phyloP scores from a whole-genome alignment of 2,113 vertebrate genomes.

The Ranitomeya variabilis region DNA sequence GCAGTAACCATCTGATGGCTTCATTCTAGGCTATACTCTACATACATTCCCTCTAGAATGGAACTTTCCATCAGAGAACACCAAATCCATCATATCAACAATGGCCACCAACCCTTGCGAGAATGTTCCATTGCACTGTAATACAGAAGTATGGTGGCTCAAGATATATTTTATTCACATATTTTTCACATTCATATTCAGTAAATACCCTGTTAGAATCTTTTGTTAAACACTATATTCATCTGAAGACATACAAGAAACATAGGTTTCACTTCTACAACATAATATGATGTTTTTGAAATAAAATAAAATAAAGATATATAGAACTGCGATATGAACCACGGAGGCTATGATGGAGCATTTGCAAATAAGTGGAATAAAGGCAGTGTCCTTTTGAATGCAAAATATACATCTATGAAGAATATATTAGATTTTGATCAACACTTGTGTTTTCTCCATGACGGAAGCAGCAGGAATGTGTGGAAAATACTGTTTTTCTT shows the following conservation, averaged over 20 bases:
- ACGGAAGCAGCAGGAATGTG: constrained; percentile 22
- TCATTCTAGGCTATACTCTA: background rate
- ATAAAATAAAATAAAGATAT: constrained; percentile 16
- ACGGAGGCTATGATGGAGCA: background rate
- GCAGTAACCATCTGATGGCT: constrained; percentile 6
- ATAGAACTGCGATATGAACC: background rate
- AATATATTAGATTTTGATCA: background rate
- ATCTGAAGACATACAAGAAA: background rate
- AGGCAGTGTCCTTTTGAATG: constrained; percentile 1
- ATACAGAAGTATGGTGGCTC: background rate
- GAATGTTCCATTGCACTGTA: constrained; percentile 10
- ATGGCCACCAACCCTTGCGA: background rate
- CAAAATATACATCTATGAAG: background rate
- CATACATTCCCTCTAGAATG: background rate
- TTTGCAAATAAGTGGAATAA: background rate
- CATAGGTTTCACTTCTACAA: constrained; percentile 6
- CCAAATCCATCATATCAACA: background rate
- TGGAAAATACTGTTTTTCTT: constrained; percentile 23
- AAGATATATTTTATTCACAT: constrained; percentile 18
- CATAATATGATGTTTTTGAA: background rate
- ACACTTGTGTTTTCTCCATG: background rate
- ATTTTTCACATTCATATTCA: constrained; percentile 52
- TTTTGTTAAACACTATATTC: constrained; percentile 12
- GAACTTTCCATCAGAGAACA: constrained; percentile 11
- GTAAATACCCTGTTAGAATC: constrained; percentile 52